phyloP scores from a whole-genome alignment of 1,140 invertebrate species.

The Zaprionus inermis region DNA sequence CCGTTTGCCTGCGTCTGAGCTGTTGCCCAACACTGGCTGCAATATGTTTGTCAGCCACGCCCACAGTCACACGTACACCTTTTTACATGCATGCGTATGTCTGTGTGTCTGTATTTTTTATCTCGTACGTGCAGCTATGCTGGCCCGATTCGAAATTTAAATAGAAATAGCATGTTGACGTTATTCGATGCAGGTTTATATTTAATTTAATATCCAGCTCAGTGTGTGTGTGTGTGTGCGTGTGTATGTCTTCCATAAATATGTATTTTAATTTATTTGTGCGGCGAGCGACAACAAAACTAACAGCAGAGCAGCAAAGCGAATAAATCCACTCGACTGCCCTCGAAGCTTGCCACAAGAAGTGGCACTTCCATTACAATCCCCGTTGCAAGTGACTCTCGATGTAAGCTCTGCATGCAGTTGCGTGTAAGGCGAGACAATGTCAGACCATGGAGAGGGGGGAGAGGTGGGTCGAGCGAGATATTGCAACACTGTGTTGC shows the following conservation, averaged over 20 bases:
- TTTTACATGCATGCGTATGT: conserved; percentile 7
- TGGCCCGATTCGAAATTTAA: conserved; percentile 68
- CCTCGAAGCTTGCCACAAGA: conserved; percentile 24
- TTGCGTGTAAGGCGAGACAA: conserved; percentile 51
- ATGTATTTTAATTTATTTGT: conserved; percentile 74
- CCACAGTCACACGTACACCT: conserved; percentile 48
- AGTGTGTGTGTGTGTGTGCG: conserved; percentile 4
- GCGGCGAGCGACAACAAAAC: conserved; percentile 29
- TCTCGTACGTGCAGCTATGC: conserved; percentile 75
- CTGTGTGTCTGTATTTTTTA: conserved; percentile 59
- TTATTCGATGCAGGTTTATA: conserved; percentile 78
- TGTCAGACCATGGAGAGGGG: background rate
- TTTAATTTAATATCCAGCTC: conserved; percentile 72
- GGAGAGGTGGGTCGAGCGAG: background rate
- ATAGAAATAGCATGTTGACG: conserved; percentile 79
- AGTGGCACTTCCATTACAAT: conserved; percentile 45
- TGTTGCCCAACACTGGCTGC: conserved; percentile 71
- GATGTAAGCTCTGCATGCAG: conserved; percentile 43
- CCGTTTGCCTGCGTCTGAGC: conserved; percentile 41
- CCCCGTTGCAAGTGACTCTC: conserved; percentile 45
- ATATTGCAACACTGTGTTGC: conserved; percentile 21
- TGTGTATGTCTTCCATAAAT: conserved; percentile 22
- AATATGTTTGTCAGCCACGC: conserved; percentile 71
- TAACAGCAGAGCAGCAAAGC: conserved; percentile 29
- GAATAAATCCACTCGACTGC: conserved; percentile 45